Percentiles rank a stretch among this genome's conserved stretches.
phyloP scores from a whole-genome alignment of 1,140 invertebrate species.

The Vanessa tameamea region DNA sequence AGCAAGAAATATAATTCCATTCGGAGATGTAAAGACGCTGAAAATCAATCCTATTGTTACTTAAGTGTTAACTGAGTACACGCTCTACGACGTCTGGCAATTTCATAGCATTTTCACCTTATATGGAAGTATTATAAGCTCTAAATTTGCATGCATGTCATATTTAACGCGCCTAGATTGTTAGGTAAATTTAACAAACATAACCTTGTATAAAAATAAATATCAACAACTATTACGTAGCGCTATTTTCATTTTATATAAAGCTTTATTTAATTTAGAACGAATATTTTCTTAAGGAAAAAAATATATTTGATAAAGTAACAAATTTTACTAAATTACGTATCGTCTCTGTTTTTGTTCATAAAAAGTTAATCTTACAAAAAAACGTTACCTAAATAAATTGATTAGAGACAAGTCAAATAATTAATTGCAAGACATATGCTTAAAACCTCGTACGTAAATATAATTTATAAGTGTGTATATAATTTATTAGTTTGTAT shows the following conservation, averaged over 20 bases:
- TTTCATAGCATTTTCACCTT: constrained; percentile 36
- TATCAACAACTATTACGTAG: constrained; percentile 36
- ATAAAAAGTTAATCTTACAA: no score
- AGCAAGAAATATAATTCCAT: constrained; percentile 30
- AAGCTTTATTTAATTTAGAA: neutral
- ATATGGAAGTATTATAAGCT: constrained; percentile 29
- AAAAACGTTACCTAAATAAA: no score
- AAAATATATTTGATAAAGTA: neutral
- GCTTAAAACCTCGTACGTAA: no score
- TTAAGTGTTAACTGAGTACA: constrained; percentile 47
- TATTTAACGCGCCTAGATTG: constrained; percentile 21
- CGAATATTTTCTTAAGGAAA: neutral
- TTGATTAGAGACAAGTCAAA: no score
- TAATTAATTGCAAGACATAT: no score
- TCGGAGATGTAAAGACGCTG: constrained; percentile 35
- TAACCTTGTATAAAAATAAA: constrained; percentile 50
- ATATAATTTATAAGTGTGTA: no score
- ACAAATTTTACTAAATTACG: neutral
- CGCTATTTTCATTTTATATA: constrained; percentile 10
- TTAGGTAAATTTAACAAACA: constrained; percentile 39
- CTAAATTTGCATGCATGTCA: constrained; percentile 32
- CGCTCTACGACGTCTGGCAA: constrained; percentile 22
- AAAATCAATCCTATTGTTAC: constrained; percentile 53
- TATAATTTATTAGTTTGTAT: no score
- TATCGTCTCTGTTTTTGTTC: no score